A percentile compares a stretch with the other conserved stretches of the same genome.
Conservation (phyloP, 2,797 vertebrate species). For the Petrocephalus schoutedeni region DNA sequence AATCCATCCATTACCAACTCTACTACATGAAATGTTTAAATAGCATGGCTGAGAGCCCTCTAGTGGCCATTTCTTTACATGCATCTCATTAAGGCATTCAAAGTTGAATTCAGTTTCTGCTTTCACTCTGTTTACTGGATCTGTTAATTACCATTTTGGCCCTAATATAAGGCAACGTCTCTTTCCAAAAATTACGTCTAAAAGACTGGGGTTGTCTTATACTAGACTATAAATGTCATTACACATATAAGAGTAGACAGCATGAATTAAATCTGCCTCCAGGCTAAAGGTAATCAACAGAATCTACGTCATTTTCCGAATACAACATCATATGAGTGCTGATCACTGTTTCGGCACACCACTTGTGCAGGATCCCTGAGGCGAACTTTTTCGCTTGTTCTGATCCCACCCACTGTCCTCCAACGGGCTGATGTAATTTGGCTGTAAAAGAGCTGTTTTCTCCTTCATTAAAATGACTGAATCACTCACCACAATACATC, state of each 20-base stretch:
- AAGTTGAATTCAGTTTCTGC: neutral
- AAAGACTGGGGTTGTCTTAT: neutral
- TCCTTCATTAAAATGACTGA: neutral
- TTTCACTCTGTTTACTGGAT: neutral
- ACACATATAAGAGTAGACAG: neutral
- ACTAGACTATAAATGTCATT: neutral
- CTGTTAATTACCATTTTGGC: neutral
- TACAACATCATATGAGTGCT: neutral
- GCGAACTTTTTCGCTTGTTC: neutral
- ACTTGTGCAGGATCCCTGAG: neutral
- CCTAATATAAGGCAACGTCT: neutral
- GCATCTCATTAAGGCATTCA: neutral
- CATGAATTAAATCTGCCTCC: neutral
- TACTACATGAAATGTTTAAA: constrained; percentile 27
- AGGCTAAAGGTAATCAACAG: neutral
- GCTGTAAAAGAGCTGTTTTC: neutral
- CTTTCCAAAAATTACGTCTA: neutral
- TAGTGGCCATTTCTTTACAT: neutral
- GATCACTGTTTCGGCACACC: neutral
- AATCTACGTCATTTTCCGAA: neutral
- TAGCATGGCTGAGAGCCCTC: neutral
- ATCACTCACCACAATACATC: neutral
- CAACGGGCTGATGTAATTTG: neutral
- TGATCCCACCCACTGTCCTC: neutral
- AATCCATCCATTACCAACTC: neutral